phyloP scores from a whole-genome alignment of 2,113 vertebrate species.

The Actinemys pallida region DNA sequence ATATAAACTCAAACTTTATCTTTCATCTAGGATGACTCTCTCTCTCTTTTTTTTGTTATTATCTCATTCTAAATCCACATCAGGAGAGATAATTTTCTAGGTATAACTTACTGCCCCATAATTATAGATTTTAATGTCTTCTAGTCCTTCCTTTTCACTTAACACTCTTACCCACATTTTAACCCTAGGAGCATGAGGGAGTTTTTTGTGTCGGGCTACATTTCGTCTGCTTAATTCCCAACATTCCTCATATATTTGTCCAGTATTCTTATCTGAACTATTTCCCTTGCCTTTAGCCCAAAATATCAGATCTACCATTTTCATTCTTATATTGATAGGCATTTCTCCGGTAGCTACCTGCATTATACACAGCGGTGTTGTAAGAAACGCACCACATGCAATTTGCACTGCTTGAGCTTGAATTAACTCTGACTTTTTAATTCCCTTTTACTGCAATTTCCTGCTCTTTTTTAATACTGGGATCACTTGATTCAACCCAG shows the following conservation, averaged over 20 bases:
- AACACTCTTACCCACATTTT: background rate
- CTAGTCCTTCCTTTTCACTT: background rate
- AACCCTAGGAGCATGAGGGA: background rate
- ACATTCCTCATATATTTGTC: background rate
- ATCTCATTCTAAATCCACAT: background rate
- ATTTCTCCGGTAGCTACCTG: background rate
- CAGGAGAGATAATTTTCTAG: background rate
- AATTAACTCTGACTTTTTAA: background rate
- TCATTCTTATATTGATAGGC: background rate
- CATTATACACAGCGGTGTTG: background rate
- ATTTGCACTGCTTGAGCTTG: background rate
- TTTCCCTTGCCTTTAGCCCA: background rate
- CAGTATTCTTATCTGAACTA: background rate
- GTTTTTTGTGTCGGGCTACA: background rate
- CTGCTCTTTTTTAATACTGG: background rate
- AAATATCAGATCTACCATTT: background rate
- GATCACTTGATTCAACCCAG: background rate
- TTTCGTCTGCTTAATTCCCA: background rate
- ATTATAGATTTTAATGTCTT: background rate
- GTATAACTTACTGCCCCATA: background rate
- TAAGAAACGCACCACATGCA: background rate
- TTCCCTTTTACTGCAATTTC: background rate
- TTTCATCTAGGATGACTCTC: background rate
- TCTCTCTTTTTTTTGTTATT: background rate
- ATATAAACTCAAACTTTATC: background rate